Base-by-base conservation (phyloP, 2,888 invertebrate genomes). In the Xestia c-nigrum region DNA sequence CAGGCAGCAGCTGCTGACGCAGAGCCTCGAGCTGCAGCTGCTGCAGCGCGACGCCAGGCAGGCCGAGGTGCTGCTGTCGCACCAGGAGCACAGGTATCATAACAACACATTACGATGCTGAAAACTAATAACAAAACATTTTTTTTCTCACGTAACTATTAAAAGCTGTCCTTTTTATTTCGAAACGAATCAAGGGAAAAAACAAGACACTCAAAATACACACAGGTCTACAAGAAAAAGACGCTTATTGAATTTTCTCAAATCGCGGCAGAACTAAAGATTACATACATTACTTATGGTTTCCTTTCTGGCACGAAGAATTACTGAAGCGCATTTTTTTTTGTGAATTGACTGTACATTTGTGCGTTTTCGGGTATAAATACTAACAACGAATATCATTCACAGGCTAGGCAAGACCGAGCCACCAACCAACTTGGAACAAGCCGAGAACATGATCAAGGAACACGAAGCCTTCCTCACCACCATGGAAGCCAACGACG, bases 401-500 rank as follows among this genome's bases (percentile, higher is more conserved):
- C 67, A 65, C 89, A 96, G 96, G 94, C 97, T 99, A 81, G 98
- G 98, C 90, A 99, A 99, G 97, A 99, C 99, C 93, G 99, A 99
- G 92, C 98, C 98, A 5, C 99, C 99, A 12, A 98, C 98, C 86
- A 99, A 99, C 93, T 97, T 99, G 88, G 99, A 99, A 94, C 99
- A 99, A 94, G 99, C 99, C 47, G 99, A 99, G 94, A 99, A 99
- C 93, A 97, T 98, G 92, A 98, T 99, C 92, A 99, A 99, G 95
- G 98, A 99, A 68, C 99, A 99, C 96, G 99, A 99, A 94, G 99
- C 99, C 0, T 99, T 99, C 97, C 98, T 99, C 90, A 99, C 99
- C 1, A 99, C 99, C 7, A 99, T 99, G 99, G 99, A 99, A 94
- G 99, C 99, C 21, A 99, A 99, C 96, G 99, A 99, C 94, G 99